Conservation (phyloP, 2,888 invertebrate genomes). For the Ormyrus nitidulus region DNA sequence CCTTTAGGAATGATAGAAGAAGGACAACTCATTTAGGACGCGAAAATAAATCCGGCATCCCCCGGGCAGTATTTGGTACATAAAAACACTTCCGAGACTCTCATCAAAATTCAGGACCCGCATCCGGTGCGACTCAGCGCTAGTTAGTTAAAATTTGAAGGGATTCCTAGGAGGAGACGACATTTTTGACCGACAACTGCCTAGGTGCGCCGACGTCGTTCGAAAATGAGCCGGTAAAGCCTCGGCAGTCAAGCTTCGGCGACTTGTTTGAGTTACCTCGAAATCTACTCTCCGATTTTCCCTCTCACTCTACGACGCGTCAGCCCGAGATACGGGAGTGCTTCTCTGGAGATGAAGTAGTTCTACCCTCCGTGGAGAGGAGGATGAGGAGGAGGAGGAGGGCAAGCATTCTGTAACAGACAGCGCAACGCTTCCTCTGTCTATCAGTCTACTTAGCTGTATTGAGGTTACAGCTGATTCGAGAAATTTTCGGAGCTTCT, state of each 20-base stretch:
- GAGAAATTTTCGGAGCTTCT: neutral
- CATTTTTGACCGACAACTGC: neutral
- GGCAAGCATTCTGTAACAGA: neutral
- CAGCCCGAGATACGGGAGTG: conserved; percentile 22
- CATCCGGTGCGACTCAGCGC: too few species aligned
- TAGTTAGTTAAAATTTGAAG: too few species aligned
- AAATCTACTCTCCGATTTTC: conserved; percentile 44
- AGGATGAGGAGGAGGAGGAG: neutral
- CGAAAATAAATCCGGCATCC: too few species aligned
- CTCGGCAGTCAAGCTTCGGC: conserved; percentile 34
- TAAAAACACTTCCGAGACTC: too few species aligned
- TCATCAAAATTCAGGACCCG: too few species aligned
- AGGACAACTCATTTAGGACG: too few species aligned
- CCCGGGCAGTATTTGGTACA: too few species aligned
- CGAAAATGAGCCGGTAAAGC: neutral
- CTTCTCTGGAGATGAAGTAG: conserved; percentile 32
- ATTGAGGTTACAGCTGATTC: neutral
- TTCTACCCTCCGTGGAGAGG: neutral
- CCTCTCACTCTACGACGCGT: neutral
- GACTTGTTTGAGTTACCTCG: conserved; percentile 59
- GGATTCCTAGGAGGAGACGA: neutral
- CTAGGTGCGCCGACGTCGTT: neutral
- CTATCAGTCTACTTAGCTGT: conserved; percentile 13
- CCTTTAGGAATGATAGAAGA: too few species aligned
- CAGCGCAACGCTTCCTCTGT: neutral